phyloP scores from a whole-genome alignment of 2,888 invertebrate species.

The Cephalotes varians region DNA sequence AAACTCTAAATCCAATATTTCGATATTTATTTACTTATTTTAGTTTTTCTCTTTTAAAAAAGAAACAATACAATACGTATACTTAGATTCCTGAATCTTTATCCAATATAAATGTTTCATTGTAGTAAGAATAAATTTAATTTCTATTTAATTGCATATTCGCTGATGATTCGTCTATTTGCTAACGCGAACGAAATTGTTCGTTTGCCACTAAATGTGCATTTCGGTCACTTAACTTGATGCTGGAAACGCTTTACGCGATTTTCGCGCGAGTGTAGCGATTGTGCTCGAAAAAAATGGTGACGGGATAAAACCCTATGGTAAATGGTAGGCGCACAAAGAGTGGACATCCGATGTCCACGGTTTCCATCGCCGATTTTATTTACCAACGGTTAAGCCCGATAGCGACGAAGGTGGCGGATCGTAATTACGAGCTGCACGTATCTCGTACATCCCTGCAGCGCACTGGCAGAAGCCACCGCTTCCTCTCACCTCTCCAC shows the following conservation, averaged over 20 bases:
- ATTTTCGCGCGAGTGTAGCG: conserved; percentile 20
- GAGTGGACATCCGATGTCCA: conserved; percentile 22
- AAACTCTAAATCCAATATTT: background rate
- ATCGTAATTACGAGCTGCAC: conserved; percentile 78
- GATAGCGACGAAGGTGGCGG: conserved; percentile 63
- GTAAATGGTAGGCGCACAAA: conserved; percentile 41
- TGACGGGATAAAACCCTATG: conserved; percentile 4
- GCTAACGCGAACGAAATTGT: background rate
- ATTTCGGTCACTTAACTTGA: conserved; percentile 12
- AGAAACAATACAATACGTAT: background rate
- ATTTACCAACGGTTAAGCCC: conserved; percentile 59
- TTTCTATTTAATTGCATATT: conserved; percentile 13
- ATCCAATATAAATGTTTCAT: background rate
- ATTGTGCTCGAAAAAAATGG: conserved; percentile 21
- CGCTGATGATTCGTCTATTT: background rate
- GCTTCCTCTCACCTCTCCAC: conserved; percentile 24
- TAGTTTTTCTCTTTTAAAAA: background rate
- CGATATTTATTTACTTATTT: conserved; percentile 11
- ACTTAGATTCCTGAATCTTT: background rate
- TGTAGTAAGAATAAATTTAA: conserved; percentile 7
- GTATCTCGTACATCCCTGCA: conserved; percentile 59
- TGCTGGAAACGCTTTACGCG: background rate
- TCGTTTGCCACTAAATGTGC: background rate
- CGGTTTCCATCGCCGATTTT: conserved; percentile 59
- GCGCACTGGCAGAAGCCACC: conserved; percentile 32